A percentile compares a stretch with the other conserved stretches of the same genome.
phyloP scores from a whole-genome alignment of 2,113 vertebrate species.

The Esox niger region DNA sequence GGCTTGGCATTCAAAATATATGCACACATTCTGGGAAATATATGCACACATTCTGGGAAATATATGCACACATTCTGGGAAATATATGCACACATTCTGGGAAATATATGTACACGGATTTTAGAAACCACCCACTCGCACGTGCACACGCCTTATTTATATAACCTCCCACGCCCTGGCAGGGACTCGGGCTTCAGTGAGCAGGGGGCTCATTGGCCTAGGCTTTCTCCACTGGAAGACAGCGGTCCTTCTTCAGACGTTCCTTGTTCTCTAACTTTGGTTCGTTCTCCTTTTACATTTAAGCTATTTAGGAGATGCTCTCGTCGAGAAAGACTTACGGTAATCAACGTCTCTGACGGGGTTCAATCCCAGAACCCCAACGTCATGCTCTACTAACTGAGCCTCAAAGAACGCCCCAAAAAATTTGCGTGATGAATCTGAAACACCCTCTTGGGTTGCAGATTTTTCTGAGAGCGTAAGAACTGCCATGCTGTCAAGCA shows the following conservation, averaged over 20 bases:
- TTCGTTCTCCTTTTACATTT: no score
- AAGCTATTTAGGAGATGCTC: no score
- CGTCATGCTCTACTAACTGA: no score
- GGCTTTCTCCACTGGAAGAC: constrained; percentile 13
- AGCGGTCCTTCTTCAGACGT: no score
- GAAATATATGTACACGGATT: background rate
- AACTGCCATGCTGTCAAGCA: constrained; percentile 41
- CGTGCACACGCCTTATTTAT: constrained; percentile 26
- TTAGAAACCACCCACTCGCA: background rate
- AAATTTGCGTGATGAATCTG: no score
- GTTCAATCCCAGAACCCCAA: no score
- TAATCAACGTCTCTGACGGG: no score
- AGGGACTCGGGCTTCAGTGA: constrained; percentile 41
- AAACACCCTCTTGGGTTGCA: no score
- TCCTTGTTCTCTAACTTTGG: no score
- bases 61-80: background rate
- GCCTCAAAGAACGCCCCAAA: no score
- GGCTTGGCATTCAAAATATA: background rate
- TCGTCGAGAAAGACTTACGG: no score
- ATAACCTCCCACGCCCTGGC: constrained; percentile 15
- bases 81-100: background rate
- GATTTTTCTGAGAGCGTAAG: no score
- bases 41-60: background rate
- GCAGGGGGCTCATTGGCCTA: constrained; percentile 29
- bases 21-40: background rate